These are phyloP conservation scores for Antennarius striatus DNA, from an alignment of 2,113 vertebrate genomes.

Conservation along the genomic window DNA sequence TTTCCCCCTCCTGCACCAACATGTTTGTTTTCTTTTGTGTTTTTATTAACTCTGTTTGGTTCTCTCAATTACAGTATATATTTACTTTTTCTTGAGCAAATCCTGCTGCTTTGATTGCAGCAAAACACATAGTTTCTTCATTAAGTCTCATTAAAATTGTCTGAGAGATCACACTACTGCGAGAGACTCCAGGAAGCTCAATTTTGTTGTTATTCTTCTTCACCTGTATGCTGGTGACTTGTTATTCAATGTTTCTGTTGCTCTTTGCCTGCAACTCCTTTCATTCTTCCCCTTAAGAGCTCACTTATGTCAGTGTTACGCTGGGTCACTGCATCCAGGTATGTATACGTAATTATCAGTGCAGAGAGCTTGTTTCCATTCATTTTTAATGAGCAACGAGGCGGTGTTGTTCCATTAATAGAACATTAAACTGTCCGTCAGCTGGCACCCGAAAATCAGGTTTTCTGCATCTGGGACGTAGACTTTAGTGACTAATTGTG, in stretches of 20 bases:
- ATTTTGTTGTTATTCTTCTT: conserved; percentile 19
- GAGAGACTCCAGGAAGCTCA: conserved; percentile 5
- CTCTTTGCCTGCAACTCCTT: conserved; percentile 16
- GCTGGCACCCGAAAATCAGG: conserved; percentile 59
- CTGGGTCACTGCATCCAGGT: conserved; percentile 50
- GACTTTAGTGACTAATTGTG: conserved; percentile 63
- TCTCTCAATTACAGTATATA: conserved; percentile 4
- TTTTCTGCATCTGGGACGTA: conserved; percentile 49
- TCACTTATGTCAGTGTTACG: conserved; percentile 42
- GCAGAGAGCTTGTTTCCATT: conserved; percentile 72
- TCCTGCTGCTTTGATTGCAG: conserved; percentile 20
- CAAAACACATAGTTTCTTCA: conserved; percentile 15
- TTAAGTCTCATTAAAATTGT: conserved; percentile 8
- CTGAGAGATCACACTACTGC: background rate
- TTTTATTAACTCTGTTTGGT: background rate
- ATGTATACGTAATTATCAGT: conserved; percentile 69
- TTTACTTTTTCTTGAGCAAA: conserved; percentile 23
- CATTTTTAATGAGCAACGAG: conserved; percentile 78
- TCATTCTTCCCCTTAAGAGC: conserved; percentile 35
- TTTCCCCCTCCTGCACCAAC: background rate
- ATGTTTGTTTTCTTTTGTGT: background rate
- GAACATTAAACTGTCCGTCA: conserved; percentile 76
- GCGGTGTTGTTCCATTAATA: conserved; percentile 73
- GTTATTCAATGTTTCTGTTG: conserved; percentile 30
- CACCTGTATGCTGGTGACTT: conserved; percentile 27